Conservation (phyloP, 2,797 vertebrate genomes). For the Argya squamiceps region DNA sequence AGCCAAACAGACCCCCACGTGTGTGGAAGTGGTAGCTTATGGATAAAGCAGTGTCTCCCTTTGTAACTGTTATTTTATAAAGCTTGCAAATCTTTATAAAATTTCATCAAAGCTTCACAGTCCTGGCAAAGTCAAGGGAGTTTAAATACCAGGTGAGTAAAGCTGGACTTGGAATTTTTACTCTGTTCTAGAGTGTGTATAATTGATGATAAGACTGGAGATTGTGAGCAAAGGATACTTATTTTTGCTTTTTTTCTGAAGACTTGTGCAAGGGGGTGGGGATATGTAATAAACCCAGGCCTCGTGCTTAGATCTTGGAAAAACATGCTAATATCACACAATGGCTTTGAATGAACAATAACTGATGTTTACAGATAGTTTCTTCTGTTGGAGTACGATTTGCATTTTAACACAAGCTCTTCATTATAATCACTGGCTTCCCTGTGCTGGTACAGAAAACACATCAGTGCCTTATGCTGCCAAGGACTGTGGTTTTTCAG, state of each 20-base stretch:
- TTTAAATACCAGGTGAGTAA: neutral
- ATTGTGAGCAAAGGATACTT: neutral
- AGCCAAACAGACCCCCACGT: neutral
- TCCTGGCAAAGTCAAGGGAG: neutral
- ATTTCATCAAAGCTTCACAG: neutral
- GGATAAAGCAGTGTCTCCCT: neutral
- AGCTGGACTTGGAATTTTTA: neutral
- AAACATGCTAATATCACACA: neutral
- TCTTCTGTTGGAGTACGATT: neutral
- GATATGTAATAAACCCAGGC: neutral
- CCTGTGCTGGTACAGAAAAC: neutral
- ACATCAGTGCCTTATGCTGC: neutral
- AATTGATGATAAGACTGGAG: neutral
- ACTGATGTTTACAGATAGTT: neutral
- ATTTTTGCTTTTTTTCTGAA: neutral
- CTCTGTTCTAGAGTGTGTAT: neutral
- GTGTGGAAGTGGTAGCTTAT: neutral
- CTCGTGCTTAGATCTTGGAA: neutral
- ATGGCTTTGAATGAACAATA: neutral
- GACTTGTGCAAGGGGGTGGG: neutral
- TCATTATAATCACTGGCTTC: neutral
- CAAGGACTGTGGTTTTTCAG: constrained; percentile 52
- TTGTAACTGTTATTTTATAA: neutral
- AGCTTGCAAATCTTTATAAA: neutral
- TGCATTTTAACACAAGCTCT: neutral